Evolutionary conservation across 1,140 invertebrate genomes (phyloP).

Genomic region (Oscheius sp.): DNA sequence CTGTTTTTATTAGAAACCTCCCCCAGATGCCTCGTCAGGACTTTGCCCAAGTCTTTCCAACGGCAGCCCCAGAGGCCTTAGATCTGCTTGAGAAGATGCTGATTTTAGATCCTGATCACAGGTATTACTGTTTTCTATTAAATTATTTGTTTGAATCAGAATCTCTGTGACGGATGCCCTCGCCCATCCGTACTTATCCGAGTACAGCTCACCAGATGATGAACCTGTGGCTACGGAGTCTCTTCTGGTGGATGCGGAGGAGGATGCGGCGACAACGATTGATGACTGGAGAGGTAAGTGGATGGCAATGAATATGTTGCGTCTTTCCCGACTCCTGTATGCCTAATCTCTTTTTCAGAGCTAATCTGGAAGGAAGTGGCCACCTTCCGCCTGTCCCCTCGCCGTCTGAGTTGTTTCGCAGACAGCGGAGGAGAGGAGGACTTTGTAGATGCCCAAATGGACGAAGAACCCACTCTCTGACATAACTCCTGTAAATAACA

Average conservation of each 20-base stretch:
- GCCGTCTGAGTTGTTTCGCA: slow-evolving; percentile 20
- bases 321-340: too few relatives aligned
- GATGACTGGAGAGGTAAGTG: slow-evolving; percentile 51
- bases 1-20: slow-evolving; percentile 20
- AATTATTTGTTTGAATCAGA: slow-evolving; percentile 19
- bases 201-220: slow-evolving; percentile 47
- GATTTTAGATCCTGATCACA: slow-evolving; percentile 84
- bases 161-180: slow-evolving; percentile 42
- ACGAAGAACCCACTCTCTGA: neutral
- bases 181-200: slow-evolving; percentile 35
- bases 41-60: slow-evolving; percentile 82
- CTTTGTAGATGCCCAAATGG: neutral
- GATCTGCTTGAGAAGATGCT: slow-evolving; percentile 89
- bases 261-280: slow-evolving; percentile 42
- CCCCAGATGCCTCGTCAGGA: slow-evolving; percentile 75
- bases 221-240: slow-evolving; percentile 50
- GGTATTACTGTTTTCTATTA: slow-evolving; percentile 60
- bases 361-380: slow-evolving; percentile 51
- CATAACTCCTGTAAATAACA: neutral
- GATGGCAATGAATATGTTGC: slow-evolving; percentile 12
- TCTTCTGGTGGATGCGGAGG: slow-evolving; percentile 48
- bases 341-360: too few relatives aligned
- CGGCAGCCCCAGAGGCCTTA: slow-evolving; percentile 86
- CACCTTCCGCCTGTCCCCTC: slow-evolving; percentile 16
- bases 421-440: slow-evolving; percentile 21